Evolutionary conservation across 2,113 vertebrate species (phyloP).

Genomic region (Eubucco bourcierii): DNA sequence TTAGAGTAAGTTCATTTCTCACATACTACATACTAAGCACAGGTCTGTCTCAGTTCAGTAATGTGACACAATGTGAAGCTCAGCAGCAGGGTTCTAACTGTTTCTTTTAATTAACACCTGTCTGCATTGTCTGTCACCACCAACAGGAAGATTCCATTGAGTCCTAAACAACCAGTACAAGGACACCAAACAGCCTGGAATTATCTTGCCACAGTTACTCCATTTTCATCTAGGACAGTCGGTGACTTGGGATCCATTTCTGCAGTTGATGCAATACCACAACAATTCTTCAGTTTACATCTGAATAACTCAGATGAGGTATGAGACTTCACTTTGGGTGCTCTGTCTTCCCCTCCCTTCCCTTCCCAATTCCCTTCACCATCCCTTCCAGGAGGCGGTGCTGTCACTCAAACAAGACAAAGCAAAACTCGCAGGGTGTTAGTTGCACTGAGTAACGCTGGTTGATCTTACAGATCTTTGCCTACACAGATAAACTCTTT

Average conservation of each 20-base stretch:
- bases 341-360: not conserved
- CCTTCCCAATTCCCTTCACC: too few species aligned
- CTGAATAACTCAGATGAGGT: not conserved
- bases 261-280: not conserved
- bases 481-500: not conserved
- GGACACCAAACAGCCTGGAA: not conserved
- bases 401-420: not conserved
- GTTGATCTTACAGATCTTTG: not conserved
- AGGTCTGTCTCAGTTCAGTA: conserved; percentile 11
- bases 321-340: not conserved
- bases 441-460: not conserved
- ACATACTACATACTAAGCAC: not conserved
- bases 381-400: not conserved
- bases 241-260: not conserved
- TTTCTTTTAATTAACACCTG: not conserved
- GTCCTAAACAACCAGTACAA: not conserved
- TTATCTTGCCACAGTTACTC: not conserved
- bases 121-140: not conserved
- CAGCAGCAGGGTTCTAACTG: not conserved
- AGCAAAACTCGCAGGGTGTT: not conserved
- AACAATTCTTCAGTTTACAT: not conserved
- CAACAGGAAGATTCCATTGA: not conserved
- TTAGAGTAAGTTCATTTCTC: too few species aligned
- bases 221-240: not conserved
- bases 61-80: not conserved